Percentiles rank a stretch among this genome's conserved stretches.
These are phyloP conservation scores for Phenganax stokvisi DNA, from an alignment of 92 coral and sea anemone species.

Conservation along the genomic window DNA sequence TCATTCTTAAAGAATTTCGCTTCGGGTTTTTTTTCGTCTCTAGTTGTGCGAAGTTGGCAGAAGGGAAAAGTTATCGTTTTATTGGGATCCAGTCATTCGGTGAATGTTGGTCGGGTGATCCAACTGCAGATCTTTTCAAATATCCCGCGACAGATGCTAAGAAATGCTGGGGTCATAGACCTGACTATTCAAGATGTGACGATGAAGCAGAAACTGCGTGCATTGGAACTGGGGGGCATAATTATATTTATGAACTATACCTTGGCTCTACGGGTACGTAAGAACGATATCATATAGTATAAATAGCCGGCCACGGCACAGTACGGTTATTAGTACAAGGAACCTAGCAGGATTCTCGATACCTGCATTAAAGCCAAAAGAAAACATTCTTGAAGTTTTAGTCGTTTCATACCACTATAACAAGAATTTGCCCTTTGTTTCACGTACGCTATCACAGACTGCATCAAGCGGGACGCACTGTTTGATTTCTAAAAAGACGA, in stretches of 20 bases:
- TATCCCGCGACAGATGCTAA: neutral
- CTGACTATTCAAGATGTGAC: neutral
- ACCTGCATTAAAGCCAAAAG: too few relatives aligned
- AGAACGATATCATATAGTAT: too few relatives aligned
- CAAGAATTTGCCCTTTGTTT: too few relatives aligned
- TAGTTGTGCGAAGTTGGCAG: conserved; percentile 17
- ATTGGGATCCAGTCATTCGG: neutral
- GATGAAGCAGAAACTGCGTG: conserved; percentile 11
- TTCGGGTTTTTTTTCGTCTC: neutral
- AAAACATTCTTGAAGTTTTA: too few relatives aligned
- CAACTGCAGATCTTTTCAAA: conserved; percentile 13
- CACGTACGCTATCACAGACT: too few relatives aligned
- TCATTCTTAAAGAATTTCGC: neutral
- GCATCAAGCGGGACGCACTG: too few relatives aligned
- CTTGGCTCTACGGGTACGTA: neutral
- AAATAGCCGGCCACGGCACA: neutral
- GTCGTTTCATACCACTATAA: too few relatives aligned
- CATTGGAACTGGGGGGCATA: neutral
- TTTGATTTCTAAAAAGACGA: too few relatives aligned
- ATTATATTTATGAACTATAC: conserved; percentile 15
- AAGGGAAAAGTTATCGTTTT: neutral
- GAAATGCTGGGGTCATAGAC: conserved; percentile 11
- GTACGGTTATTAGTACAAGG: neutral
- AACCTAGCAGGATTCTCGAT: neutral
- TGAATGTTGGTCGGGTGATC: conserved; percentile 22